Conservation (phyloP, 2,113 vertebrate species). For the Leucoraja erinaceus region DNA sequence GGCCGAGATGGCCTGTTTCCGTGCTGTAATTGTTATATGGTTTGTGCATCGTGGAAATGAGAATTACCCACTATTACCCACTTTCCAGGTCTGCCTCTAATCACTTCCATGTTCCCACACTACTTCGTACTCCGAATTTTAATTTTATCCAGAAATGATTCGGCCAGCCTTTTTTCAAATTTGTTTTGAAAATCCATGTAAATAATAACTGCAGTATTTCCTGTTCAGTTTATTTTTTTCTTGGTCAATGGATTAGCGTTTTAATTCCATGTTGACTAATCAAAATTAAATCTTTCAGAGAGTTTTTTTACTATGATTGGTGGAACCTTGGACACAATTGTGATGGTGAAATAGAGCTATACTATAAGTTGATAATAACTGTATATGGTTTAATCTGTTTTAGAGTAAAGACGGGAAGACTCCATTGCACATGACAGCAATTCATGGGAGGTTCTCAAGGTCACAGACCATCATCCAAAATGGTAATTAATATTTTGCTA, state of each 20-base stretch:
- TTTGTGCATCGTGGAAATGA: too few relatives aligned
- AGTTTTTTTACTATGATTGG: neutral
- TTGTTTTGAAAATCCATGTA: neutral
- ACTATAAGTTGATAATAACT: neutral
- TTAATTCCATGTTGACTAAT: neutral
- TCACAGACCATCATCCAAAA: constrained; percentile 96
- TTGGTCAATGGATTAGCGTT: neutral
- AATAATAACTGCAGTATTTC: neutral
- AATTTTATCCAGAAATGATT: too few relatives aligned
- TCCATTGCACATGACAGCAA: constrained; percentile 94
- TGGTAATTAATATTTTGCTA: constrained; percentile 60
- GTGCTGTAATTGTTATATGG: too few relatives aligned
- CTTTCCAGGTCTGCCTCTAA: too few relatives aligned
- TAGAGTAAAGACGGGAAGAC: constrained; percentile 99
- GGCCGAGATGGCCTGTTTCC: too few relatives aligned
- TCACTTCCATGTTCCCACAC: too few relatives aligned
- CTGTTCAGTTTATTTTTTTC: neutral
- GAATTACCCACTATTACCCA: too few relatives aligned
- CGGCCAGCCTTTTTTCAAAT: neutral
- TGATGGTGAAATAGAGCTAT: neutral
- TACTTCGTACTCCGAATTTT: too few relatives aligned
- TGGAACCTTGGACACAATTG: neutral
- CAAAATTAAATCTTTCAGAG: neutral
- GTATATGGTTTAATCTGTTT: constrained; percentile 37
- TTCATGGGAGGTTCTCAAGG: constrained; percentile 94